Evolutionary conservation across 2,888 invertebrate genomes (phyloP), one percentile per base, ranked within the genome.

Genomic region (Apodemia mormo): DNA sequence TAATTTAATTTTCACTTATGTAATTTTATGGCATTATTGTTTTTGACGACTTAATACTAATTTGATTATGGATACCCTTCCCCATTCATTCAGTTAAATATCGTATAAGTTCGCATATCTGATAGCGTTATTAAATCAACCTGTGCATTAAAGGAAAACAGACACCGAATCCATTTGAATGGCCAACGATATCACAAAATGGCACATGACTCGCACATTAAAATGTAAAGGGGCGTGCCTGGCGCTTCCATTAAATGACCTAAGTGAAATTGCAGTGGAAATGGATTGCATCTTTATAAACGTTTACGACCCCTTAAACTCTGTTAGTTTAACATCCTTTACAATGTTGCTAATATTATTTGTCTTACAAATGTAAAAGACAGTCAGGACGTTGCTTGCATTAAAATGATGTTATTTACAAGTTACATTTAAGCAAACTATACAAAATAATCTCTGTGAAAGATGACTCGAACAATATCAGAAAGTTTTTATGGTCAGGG

Each of bases 151-250:
- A 56, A 68, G 29, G 37, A 45, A 68, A 22, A 33, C 56, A 58
- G 30, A 56, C 2, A 43, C 30, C 22, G 2, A 68, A 40, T 43
- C 37, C 22, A 61, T 58, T 56, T 61, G 45, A 61, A 58, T 45
- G 61, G 64, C 33, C 14, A 64, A 64, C 33, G 64, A 56, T 56
- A 56, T 68, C 68, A 40, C 58, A 68, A 43, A 68, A 58, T 68
- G 45, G 22, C 37, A 68, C 37, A 68, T 58, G 56, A 43, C 43
- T 61, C 43, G 76, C 74, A 79, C 77, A 82, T 83, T 82, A 83
- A 82, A 84, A 81, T 76, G 80, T 80, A 81, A 78, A 79, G 77
- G 86, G 89, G 87, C 80, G 83, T 82, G 85, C 82, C 88, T 75
- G 74, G 70, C 69, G 65, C 67, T 73, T 72, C 74, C 76, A 72